These are phyloP conservation scores for Ptilorrhoa leucosticta DNA, from an alignment of 2,113 vertebrate genomes.

Conservation along the genomic window DNA sequence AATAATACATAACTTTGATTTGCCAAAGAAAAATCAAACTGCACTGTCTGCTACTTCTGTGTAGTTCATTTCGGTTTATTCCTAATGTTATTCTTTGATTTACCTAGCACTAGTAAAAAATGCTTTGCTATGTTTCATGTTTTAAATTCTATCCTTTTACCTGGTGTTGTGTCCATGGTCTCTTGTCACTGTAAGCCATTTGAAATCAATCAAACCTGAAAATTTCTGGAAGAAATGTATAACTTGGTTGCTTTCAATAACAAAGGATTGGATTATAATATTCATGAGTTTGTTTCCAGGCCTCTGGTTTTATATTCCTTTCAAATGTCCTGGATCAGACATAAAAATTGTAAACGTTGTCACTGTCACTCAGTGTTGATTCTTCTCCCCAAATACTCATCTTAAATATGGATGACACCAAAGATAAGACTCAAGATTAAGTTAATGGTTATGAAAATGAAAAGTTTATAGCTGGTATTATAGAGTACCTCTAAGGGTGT, in stretches of 20 bases:
- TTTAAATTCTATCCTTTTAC: not conserved
- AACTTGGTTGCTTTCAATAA: not conserved
- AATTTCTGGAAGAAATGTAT: not conserved
- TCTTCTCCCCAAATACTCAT: not conserved
- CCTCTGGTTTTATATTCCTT: not conserved
- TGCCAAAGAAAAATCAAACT: not conserved
- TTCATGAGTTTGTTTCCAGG: not conserved
- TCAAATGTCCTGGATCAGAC: not conserved
- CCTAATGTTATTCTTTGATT: not conserved
- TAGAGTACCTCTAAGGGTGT: not conserved
- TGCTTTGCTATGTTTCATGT: not conserved
- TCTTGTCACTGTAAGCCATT: not conserved
- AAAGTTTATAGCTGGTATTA: not conserved
- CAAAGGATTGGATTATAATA: not conserved
- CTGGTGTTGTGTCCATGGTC: not conserved
- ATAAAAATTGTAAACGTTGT: not conserved
- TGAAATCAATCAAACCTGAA: not conserved
- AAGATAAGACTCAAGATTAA: not conserved
- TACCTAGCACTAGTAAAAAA: not conserved
- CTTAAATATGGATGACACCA: not conserved
- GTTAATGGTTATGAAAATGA: not conserved
- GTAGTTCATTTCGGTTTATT: not conserved
- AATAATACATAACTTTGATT: not conserved
- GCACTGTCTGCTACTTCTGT: not conserved
- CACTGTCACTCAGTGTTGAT: not conserved